A percentile compares a stretch with the other conserved stretches of the same genome.
These are phyloP conservation scores for Hirudinaria manillensis DNA, from an alignment of 2,888 invertebrate species.

Conservation along the genomic window DNA sequence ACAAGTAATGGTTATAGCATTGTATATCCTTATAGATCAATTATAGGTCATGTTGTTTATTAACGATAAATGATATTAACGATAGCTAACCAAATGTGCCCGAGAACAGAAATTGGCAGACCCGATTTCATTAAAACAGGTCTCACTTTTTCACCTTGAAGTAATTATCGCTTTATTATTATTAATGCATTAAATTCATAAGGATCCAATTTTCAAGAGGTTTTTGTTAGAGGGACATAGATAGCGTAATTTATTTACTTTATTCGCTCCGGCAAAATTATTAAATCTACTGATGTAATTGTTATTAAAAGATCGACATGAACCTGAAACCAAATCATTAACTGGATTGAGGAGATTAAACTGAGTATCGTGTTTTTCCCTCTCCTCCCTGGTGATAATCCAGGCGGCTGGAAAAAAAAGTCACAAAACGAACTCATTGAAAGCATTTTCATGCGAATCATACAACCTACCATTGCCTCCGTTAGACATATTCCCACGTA, in stretches of 20 bases:
- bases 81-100: slow-evolving; percentile 54
- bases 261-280: too few species aligned
- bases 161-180: background rate
- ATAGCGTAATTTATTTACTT: background rate
- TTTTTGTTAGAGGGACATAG: too few species aligned
- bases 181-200: too few species aligned
- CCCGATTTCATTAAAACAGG: slow-evolving; percentile 53
- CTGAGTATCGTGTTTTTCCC: slow-evolving; percentile 81
- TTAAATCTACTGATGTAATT: too few species aligned
- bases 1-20: background rate
- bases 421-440: too few species aligned
- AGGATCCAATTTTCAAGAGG: too few species aligned
- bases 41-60: too few species aligned
- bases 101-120: slow-evolving; percentile 49
- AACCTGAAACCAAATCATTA: slow-evolving; percentile 75
- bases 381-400: slow-evolving; percentile 79
- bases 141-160: slow-evolving; percentile 51
- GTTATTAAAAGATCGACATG: background rate
- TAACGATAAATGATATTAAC: too few species aligned
- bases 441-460: too few species aligned
- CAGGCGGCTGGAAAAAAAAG: slow-evolving; percentile 60
- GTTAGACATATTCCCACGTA: too few species aligned
- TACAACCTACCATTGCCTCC: too few species aligned
- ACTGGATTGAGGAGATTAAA: slow-evolving; percentile 79
- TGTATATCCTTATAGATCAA: too few species aligned